Evolutionary conservation across 92 coral and sea anemone genomes (phyloP), one percentile per base, ranked within the genome.

Genomic region (Parazoanthus atlanticus): DNA sequence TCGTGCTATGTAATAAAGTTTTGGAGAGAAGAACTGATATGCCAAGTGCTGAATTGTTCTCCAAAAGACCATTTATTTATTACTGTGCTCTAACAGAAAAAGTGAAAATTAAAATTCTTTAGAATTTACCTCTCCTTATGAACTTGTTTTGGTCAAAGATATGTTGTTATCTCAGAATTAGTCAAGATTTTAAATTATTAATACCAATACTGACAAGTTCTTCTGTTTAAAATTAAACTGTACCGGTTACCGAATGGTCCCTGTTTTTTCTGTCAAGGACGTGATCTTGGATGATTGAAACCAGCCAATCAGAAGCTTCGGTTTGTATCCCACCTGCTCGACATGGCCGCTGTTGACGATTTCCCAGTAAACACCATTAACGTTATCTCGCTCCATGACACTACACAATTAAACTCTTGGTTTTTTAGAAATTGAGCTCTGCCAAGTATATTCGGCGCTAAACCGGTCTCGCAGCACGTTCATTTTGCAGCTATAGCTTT

Each of bases 211-310:
- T 49, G 38, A 54, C 83, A 79, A 79, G 38, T 46, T 28, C 5
- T 31, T 79, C 32, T 13, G 65, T 29, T 78, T 13, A 28, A 79
- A 43, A 79, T 49, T 79, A 28, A 79, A 31, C 46, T 79, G 31
- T 28, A 81, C 86, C 87, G 26, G 87, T 84, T 70, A 70, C 33
- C 7, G 29, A 84, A 84, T 43, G 49, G 29, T 43, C 32, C 78
- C 74, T 26, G 87, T 46, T 84, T 69, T 84, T 29, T 84, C 40
- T 84, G 65, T 84, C 78, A 84, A 84, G 78, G 65, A 84, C 87
- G 87, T 70, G 36, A 84, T 84, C 87, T 84, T 84, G 64, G 87
- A 32, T 84, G 87, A 84, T 43, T 16, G 31, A 41, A 11, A 28
- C 21, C 28, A 32, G 38, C 87, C 87, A 84, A 84, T 84, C 78